Evolutionary conservation across 2,113 vertebrate species (phyloP).

Genomic region (Proterorhinus semilunaris): DNA sequence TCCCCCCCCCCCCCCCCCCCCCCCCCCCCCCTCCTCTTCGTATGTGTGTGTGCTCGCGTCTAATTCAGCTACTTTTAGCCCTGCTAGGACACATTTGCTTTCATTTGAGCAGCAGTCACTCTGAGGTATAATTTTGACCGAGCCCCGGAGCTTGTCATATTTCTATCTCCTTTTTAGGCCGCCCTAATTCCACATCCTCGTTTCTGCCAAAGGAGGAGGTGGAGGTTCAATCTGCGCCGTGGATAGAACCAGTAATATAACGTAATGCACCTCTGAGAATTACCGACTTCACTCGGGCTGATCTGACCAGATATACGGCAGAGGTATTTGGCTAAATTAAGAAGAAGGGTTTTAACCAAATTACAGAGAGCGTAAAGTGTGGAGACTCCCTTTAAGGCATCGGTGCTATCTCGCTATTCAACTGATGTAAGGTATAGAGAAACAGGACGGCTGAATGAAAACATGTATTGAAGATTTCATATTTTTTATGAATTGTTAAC

Average conservation of each 20-base stretch:
- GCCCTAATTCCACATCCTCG: slow-evolving; percentile 66
- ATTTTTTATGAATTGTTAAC: too few relatives aligned
- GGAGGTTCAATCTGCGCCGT: slow-evolving; percentile 19
- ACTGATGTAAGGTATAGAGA: not conserved
- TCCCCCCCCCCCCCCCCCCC: slow-evolving; percentile 7
- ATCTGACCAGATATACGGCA: not conserved
- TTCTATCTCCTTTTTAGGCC: slow-evolving; percentile 60
- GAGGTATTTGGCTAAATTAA: not conserved
- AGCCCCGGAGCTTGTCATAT: slow-evolving; percentile 58
- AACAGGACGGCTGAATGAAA: too few relatives aligned
- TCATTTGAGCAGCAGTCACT: slow-evolving; percentile 54
- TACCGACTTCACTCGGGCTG: slow-evolving; percentile 1
- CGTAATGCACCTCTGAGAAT: slow-evolving; percentile 1
- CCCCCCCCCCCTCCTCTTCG: too few relatives aligned
- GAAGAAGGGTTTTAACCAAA: not conserved
- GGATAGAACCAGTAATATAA: slow-evolving; percentile 8
- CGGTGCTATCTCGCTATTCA: not conserved
- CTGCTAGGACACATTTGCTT: slow-evolving; percentile 43
- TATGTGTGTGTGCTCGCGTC: slow-evolving; percentile 9
- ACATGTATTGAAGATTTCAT: too few relatives aligned
- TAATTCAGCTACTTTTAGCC: slow-evolving; percentile 25
- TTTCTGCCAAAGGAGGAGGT: slow-evolving; percentile 37
- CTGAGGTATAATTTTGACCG: slow-evolving; percentile 55
- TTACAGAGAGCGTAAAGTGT: not conserved
- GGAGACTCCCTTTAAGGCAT: not conserved